Base-by-base conservation (phyloP, 1,140 invertebrate genomes). In the fruit fly (Drosophila melanogaster) region DNA sequence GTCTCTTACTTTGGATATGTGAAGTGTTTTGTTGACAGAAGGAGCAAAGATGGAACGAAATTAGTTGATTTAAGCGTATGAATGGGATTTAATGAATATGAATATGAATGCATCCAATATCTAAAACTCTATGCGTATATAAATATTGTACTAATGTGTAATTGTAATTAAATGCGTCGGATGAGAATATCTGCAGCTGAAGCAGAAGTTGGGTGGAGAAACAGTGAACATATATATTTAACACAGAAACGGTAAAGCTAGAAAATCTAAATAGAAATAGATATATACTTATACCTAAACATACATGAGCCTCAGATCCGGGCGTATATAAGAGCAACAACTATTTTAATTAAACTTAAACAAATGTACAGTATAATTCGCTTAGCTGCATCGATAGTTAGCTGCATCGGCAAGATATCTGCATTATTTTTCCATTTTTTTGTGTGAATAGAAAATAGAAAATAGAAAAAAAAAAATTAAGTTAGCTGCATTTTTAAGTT, bases 211-310 rank as follows among this genome's bases (percentile, higher is more conserved):
- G 66, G 24, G 41, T 15, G n/a, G 22, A 53, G 41, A 56, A 81
- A 73, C 60, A 59, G 56, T 67, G 65, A 71, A 79, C 49, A 87
- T 81, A 79, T 77, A 77, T 77, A 77, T 73, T 69, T 85, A 80
- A 80, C 50, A 62, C 62, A 57, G 53, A 84, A 80, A 77, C 51
- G 69, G 76, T 90, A 90, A 90, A 90, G 81, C 81, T 87, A 90
- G 77, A 70, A 79, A 83, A 83, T 73, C 85, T 90, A 85, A 87
- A 87, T 89, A 80, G 80, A 64, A 73, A 81, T 73, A 90, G 58
- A 78, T 77, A 86, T 74, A 64, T 74, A 71, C 65, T 12, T 17
- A 79, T 62, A 77, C 77, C 66, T 69, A 77, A 64, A 64, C 67
- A 53, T 56, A 64, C 67, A 53, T 56, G 70, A 60, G 73, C 65